Conservation (phyloP, 2,888 invertebrate genomes). For the Athalia rosae region DNA sequence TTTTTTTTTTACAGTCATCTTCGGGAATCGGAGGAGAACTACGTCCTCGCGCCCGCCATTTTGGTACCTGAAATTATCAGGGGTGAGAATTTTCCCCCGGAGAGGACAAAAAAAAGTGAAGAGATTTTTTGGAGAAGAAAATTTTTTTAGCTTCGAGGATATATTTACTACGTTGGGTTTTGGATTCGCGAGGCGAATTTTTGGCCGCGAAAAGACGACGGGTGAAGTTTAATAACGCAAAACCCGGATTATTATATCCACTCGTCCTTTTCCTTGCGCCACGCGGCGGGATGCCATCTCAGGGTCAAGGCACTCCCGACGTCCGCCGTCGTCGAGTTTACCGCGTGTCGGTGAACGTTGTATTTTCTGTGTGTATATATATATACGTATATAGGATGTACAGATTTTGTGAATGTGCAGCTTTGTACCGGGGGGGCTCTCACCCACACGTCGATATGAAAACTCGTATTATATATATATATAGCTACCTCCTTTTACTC, state of each 20-base stretch:
- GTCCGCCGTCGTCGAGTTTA: constrained; percentile 3
- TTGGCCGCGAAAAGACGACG: too few species aligned
- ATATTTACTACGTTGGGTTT: too few species aligned
- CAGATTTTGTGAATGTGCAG: background rate
- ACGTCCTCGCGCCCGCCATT: too few species aligned
- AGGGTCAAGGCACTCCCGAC: constrained; percentile 63
- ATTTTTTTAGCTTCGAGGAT: too few species aligned
- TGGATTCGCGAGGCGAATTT: too few species aligned
- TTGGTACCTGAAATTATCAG: too few species aligned
- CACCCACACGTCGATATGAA: background rate
- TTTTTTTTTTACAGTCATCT: constrained; percentile 51
- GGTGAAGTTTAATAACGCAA: background rate
- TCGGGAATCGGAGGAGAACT: too few species aligned
- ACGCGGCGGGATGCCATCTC: constrained; percentile 49
- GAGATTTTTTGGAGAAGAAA: too few species aligned
- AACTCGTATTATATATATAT: background rate
- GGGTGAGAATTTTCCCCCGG: too few species aligned
- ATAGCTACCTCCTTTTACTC: background rate
- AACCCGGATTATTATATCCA: constrained; percentile 60
- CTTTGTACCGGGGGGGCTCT: background rate
- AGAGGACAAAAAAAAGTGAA: too few species aligned
- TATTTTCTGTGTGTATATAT: background rate
- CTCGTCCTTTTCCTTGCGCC: constrained; percentile 51
- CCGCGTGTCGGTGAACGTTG: background rate
- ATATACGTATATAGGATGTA: background rate